Evolutionary conservation across 1,140 invertebrate genomes (phyloP).

Genomic region (Acromyrmex echinatior): DNA sequence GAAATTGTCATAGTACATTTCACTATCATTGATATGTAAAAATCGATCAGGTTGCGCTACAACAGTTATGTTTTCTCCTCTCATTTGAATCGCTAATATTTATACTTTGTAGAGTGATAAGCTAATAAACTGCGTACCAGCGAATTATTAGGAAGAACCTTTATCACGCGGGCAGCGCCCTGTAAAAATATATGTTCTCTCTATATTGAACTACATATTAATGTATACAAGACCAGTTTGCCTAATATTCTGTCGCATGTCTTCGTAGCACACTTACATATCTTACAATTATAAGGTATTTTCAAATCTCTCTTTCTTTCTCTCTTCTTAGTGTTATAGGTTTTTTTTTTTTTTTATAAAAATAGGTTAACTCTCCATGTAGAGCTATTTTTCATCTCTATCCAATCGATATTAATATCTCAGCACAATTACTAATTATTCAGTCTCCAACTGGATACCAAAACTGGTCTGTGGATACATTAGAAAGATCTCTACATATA

Average conservation of each 20-base stretch:
- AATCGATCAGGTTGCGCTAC: constrained; percentile 75
- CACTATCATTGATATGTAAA: constrained; percentile 47
- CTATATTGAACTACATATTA: constrained; percentile 74
- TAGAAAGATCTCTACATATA: constrained; percentile 73
- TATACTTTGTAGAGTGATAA: constrained; percentile 74
- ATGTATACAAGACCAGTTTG: constrained; percentile 76
- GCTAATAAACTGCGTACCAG: constrained; percentile 78
- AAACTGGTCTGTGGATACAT: constrained; percentile 77
- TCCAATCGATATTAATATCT: constrained; percentile 60
- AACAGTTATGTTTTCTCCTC: constrained; percentile 54
- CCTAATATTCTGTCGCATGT: constrained; percentile 1
- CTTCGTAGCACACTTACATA: constrained; percentile 36
- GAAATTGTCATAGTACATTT: constrained; percentile 10
- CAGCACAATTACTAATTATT: constrained; percentile 43
- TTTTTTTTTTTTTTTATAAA: constrained; percentile 72
- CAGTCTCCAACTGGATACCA: constrained; percentile 58
- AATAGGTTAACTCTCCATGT: constrained; percentile 67
- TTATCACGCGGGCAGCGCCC: constrained; percentile 84
- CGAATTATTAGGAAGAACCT: constrained; percentile 85
- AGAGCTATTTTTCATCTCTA: constrained; percentile 36
- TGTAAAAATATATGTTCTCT: constrained; percentile 86
- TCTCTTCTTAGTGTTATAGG: constrained; percentile 52
- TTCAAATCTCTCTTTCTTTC: constrained; percentile 32
- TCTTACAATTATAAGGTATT: constrained; percentile 66
- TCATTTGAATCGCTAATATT: constrained; percentile 64